Evolutionary conservation across 2,113 vertebrate species (phyloP), one percentile per base, ranked within the genome.

Genomic region (Illadopsis cleaveri): DNA sequence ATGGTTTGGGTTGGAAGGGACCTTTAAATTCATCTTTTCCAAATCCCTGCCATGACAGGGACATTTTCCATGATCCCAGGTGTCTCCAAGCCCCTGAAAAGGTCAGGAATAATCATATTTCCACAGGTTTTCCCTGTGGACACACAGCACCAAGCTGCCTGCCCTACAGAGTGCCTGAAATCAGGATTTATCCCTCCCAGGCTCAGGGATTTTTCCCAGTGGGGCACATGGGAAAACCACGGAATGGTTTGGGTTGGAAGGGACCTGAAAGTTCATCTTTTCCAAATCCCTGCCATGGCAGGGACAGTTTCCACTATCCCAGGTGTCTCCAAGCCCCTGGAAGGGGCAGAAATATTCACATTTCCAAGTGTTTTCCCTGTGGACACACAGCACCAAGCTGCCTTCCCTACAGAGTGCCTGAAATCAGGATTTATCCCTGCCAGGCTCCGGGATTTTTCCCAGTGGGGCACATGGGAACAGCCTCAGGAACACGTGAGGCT

Each of bases 401-500:
- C 73, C 22, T 42, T 28, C 22, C 3, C 0, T 4, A 3, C 9
- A 31, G 15, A 48, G 48, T 2, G 5, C 24, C 22, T 1, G 7
- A 71, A 81, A 71, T 18, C 13, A 13, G 17, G 10, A 10, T 22
- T 44, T 9, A 19, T 4, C 45, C 40, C 53, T 47, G 15, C 25
- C 40, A 23, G 12, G 12, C 17, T 47, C 19, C 1, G 9, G n/a
- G 58, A 37, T 0, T 83, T 61, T 53, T 21, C 57, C 71, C 70
- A 15, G 10, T 0, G 11, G 30, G 8, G 17, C 23, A 40, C 25
- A 2, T 2, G 30, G 35, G 42, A 19, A 45, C 30, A 82, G 15
- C 45, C 25, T 53, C 20, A 13, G 60, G 57, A 65, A 61, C 51
- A n/a, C 0, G 1, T 5, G 42, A 45, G 62, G 53, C 48, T 90